Base-by-base conservation (phyloP, 2,888 invertebrate species). In the Periphyllus acericola region DNA sequence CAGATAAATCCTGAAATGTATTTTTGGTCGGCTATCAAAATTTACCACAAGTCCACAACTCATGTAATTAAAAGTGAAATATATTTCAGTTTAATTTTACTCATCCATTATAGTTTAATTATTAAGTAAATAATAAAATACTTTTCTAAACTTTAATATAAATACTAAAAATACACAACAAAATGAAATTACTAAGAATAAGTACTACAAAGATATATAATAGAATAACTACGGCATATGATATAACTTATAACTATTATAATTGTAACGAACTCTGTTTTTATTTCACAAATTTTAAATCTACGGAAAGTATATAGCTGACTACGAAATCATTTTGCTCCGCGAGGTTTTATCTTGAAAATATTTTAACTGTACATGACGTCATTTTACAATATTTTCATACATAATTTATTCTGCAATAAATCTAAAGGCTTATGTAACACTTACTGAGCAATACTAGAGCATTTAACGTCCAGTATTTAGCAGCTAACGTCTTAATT, bases 401-500 rank as follows among this genome's bases (percentile, higher is more conserved):
- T 46, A 46, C 25, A 60, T 83, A 19, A 34, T 72, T 74, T 8
- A 29, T 36, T 34, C 2, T 29, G 21, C 55, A 74, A 60, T 66
- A 75, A 66, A 84, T 84, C 46, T 29, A n/a, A 25, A 11, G 21
- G n/a, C 52, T 6, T 55, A 60, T 60, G 40, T 40, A 75, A 25
- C 21, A 75, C 29, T 83, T 74, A 17, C 11, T 36, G n/a, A 60
- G 36, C 21, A 9, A 55, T 36, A 29, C 36, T 29, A 46, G 9
- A 46, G 40, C 29, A 46, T 76, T 32, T 46, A 60, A 75, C 29
- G n/a, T 75, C 72, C 72, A 9, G 52, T 14, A 72, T 55, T 29
- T 81, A 71, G 21, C 36, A 60, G 55, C 32, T 25, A 21, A 60
- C n/a, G 60, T 40, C 55, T 55, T 74, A 36, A 83, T 83, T 75